A percentile compares a stretch with the other conserved stretches of the same genome.
These are phyloP conservation scores for Phocides pigmalion DNA, from an alignment of 1,140 invertebrate species.

Conservation along the genomic window DNA sequence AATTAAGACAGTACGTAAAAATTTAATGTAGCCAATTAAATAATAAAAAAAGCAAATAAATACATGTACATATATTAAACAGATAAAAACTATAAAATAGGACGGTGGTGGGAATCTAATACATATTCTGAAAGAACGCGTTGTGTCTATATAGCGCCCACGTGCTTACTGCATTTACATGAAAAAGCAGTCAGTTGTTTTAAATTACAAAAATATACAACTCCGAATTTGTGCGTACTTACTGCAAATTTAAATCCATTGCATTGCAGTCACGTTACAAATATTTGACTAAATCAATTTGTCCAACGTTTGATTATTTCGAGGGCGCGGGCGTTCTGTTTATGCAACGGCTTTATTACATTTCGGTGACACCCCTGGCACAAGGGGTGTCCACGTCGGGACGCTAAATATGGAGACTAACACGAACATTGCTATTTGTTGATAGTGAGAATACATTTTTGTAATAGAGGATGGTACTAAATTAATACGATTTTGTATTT, in stretches of 20 bases:
- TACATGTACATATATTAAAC: too few relatives aligned
- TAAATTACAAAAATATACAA: conserved; percentile 22
- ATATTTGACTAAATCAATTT: conserved; percentile 44
- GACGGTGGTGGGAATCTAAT: too few relatives aligned
- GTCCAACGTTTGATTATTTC: conserved; percentile 49
- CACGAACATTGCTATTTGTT: too few relatives aligned
- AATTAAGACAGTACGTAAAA: too few relatives aligned
- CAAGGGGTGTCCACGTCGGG: conserved; percentile 8
- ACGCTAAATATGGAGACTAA: not conserved
- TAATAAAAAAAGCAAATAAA: too few relatives aligned
- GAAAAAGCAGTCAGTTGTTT: conserved; percentile 10
- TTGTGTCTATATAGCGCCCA: too few relatives aligned
- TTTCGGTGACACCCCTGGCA: conserved; percentile 45
- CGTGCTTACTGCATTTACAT: not conserved
- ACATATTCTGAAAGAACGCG: too few relatives aligned
- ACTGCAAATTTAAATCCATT: conserved; percentile 33
- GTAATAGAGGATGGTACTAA: too few relatives aligned
- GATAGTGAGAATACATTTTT: too few relatives aligned
- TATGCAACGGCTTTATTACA: conserved; percentile 62
- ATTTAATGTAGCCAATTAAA: too few relatives aligned
- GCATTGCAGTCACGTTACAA: conserved; percentile 47
- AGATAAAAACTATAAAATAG: too few relatives aligned
- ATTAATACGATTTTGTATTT: too few relatives aligned
- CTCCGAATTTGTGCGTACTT: not conserved
- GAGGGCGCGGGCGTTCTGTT: conserved; percentile 55